phyloP scores from a whole-genome alignment of 2,113 vertebrate genomes.

The Pan troglodytes region DNA sequence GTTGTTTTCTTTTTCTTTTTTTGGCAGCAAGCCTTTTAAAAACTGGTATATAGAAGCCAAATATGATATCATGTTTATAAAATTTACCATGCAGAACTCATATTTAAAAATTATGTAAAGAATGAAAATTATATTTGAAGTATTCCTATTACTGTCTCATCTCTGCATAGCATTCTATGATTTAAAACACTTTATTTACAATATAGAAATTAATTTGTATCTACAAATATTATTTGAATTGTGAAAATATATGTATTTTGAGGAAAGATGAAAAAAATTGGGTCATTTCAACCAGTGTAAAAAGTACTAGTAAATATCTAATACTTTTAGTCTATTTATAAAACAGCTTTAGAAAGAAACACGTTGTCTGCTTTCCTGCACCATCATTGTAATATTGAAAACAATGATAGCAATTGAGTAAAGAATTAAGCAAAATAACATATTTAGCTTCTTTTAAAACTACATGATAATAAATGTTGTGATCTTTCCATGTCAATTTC shows the following conservation, averaged over 20 bases:
- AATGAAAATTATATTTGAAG: background rate
- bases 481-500: background rate
- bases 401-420: background rate
- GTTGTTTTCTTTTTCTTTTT: background rate
- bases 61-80: background rate
- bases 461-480: background rate
- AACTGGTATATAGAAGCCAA: background rate
- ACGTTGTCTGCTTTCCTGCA: background rate
- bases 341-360: constrained; percentile 20
- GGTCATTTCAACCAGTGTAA: background rate
- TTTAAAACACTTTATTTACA: constrained; percentile 12
- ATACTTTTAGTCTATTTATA: background rate
- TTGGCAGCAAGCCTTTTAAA: background rate
- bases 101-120: constrained; percentile 1
- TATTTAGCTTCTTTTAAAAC: background rate
- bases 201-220: constrained; percentile 24
- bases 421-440: background rate
- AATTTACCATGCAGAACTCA: background rate
- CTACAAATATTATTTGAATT: background rate
- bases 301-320: background rate
- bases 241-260: background rate
- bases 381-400: background rate
- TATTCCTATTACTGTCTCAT: background rate
- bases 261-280: background rate
- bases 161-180: background rate